A percentile compares a stretch with the other conserved stretches of the same genome.
These are phyloP conservation scores for Daktulosphaira vitifoliae DNA, from an alignment of 1,140 invertebrate genomes.

Conservation along the genomic window DNA sequence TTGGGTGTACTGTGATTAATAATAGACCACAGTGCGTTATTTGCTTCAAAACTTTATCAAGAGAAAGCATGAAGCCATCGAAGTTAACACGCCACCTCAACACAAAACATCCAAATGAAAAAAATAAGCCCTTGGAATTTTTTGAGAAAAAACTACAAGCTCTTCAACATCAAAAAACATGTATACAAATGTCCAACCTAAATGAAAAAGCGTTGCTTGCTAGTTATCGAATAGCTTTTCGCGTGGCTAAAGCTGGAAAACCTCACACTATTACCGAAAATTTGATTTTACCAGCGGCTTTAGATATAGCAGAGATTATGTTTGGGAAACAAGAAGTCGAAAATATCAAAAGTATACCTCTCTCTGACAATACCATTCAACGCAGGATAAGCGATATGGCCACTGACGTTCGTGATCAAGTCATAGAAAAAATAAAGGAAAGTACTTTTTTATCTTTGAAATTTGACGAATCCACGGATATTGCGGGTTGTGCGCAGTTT, in stretches of 20 bases:
- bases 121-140: background rate
- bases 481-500: background rate
- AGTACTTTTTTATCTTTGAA: background rate
- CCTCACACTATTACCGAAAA: background rate
- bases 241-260: background rate
- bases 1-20: background rate
- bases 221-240: background rate
- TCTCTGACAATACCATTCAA: background rate
- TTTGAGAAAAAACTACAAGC: background rate
- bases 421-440: constrained; percentile 1
- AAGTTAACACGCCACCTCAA: background rate
- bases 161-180: background rate
- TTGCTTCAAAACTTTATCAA: background rate
- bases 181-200: background rate
- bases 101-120: background rate
- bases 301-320: background rate
- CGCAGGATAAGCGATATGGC: background rate
- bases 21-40: background rate
- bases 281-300: background rate
- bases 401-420: background rate
- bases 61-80: background rate
- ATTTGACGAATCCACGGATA: background rate
- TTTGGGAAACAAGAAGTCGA: background rate
- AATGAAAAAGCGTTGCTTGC: background rate
- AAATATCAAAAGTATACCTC: background rate